Conservation (phyloP, 2,113 vertebrate genomes). For the Clupea harengus region DNA sequence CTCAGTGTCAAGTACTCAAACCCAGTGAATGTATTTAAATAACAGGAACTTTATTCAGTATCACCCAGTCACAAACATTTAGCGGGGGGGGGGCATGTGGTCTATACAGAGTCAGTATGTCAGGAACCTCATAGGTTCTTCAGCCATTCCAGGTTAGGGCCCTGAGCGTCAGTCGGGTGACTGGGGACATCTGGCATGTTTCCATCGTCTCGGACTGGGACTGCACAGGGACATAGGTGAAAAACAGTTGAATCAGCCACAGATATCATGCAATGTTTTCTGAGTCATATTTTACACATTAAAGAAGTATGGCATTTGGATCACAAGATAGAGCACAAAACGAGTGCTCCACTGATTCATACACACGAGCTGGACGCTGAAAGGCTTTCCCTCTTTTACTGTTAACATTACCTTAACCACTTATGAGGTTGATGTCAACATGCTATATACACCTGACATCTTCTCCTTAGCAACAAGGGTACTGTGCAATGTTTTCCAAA, state of each 20-base stretch:
- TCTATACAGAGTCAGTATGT: slow-evolving; percentile 22
- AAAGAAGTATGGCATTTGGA: no score
- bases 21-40: slow-evolving; percentile 56
- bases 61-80: slow-evolving; percentile 34
- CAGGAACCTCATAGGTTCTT: slow-evolving; percentile 72
- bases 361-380: no score
- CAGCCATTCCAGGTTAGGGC: slow-evolving; percentile 78
- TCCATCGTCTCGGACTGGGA: slow-evolving; percentile 84
- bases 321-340: no score
- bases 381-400: neutral
- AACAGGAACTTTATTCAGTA: slow-evolving; percentile 63
- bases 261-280: neutral
- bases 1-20: neutral
- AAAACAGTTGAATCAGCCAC: neutral
- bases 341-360: no score
- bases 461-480: no score
- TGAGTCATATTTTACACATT: no score
- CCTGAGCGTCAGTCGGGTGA: slow-evolving; percentile 78
- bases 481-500: no score
- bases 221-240: slow-evolving; percentile 51
- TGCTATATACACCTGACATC: no score
- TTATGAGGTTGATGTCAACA: neutral
- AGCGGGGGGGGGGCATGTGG: slow-evolving; percentile 38
- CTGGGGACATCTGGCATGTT: slow-evolving; percentile 80
- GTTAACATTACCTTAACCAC: neutral